These are phyloP conservation scores for Dendroctonus valens DNA, from an alignment of 1,140 invertebrate species.

Conservation along the genomic window DNA sequence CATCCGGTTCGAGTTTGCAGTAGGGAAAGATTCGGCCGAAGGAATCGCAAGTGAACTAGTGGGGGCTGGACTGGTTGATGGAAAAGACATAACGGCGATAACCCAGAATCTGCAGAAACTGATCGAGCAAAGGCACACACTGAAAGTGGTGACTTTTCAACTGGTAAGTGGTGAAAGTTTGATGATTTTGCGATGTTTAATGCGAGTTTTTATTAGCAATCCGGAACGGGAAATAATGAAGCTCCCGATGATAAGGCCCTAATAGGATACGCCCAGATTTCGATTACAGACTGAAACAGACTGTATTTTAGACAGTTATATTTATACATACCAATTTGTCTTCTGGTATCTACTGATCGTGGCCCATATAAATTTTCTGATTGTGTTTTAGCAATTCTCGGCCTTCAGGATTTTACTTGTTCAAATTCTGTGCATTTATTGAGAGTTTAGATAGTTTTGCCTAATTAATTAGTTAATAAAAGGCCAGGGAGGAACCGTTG, in stretches of 20 bases:
- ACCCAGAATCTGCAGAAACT: constrained; percentile 90
- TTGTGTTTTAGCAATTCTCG: constrained; percentile 19
- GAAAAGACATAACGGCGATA: constrained; percentile 86
- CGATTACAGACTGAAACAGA: constrained; percentile 73
- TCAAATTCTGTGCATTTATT: too few relatives aligned
- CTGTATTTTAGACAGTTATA: constrained; percentile 28
- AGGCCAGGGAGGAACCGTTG: too few relatives aligned
- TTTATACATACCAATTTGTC: constrained; percentile 31
- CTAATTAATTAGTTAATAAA: too few relatives aligned
- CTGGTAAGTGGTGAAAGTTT: constrained; percentile 63
- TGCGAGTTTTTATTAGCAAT: constrained; percentile 65
- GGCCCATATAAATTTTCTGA: not conserved
- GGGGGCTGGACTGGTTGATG: constrained; percentile 90
- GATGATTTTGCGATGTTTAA: not conserved
- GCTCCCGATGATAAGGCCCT: constrained; percentile 90
- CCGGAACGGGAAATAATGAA: constrained; percentile 77
- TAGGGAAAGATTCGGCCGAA: constrained; percentile 89
- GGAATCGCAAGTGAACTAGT: constrained; percentile 93
- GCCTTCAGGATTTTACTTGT: too few relatives aligned
- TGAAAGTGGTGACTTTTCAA: constrained; percentile 84
- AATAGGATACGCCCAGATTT: constrained; percentile 95
- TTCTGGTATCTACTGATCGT: constrained; percentile 38
- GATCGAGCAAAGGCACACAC: constrained; percentile 66
- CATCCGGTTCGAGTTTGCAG: constrained; percentile 94
- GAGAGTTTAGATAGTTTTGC: too few relatives aligned